phyloP scores from a whole-genome alignment of 2,113 vertebrate genomes.

The Phoxinus phoxinus region DNA sequence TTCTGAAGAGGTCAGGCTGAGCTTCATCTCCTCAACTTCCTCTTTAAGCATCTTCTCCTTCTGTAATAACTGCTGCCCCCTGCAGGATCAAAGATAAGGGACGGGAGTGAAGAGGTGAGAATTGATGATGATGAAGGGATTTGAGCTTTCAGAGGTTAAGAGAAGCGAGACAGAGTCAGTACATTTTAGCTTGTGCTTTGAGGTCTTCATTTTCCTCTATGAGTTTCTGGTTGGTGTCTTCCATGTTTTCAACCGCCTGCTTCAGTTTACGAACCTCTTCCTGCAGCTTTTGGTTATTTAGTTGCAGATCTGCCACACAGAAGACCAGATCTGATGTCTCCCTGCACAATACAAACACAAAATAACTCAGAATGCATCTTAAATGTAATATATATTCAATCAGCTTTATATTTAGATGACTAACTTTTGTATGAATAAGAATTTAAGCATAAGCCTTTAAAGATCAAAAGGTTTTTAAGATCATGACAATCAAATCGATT shows the following conservation, averaged over 20 bases:
- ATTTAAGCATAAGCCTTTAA: neutral
- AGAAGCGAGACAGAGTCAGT: neutral
- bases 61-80: conserved; percentile 81
- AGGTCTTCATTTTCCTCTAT: conserved; percentile 81
- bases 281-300: conserved; percentile 86
- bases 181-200: conserved; percentile 79
- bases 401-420: neutral
- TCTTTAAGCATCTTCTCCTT: conserved; percentile 86
- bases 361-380: neutral
- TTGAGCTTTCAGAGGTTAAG: neutral
- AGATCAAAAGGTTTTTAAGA: neutral
- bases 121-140: neutral
- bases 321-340: conserved; percentile 87
- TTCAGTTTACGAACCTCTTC: conserved; percentile 86
- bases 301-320: conserved; percentile 84
- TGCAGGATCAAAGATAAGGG: conserved; percentile 55
- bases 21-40: conserved; percentile 90
- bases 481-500: neutral
- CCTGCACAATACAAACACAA: conserved; percentile 65
- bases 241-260: conserved; percentile 79
- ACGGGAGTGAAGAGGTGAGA: neutral
- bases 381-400: too few species aligned
- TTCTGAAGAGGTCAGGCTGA: conserved; percentile 77
- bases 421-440: neutral
- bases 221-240: conserved; percentile 83